Evolutionary conservation across 2,888 invertebrate species (phyloP).

Genomic region (Orthosia incerta): DNA sequence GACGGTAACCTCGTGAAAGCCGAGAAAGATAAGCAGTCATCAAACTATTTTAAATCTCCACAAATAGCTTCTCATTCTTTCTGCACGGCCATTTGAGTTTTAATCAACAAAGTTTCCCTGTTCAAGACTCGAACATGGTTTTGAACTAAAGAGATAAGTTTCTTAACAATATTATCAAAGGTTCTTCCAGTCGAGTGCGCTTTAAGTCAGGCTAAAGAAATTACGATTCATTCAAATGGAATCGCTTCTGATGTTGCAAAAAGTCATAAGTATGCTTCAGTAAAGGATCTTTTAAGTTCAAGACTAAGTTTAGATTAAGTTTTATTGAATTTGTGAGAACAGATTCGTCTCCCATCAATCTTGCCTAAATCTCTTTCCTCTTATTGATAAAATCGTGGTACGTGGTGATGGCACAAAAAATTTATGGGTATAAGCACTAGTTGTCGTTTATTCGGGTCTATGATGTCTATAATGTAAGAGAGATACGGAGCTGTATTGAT

Average conservation of each 20-base stretch:
- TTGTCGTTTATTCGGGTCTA: no score
- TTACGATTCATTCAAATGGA: conserved; percentile 46
- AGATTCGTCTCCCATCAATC: conserved; percentile 6
- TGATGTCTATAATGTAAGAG: no score
- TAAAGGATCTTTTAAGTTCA: conserved; percentile 7
- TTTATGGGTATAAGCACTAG: no score
- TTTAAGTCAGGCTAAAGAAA: conserved; percentile 28
- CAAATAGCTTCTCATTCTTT: neutral
- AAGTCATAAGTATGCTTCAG: conserved; percentile 29
- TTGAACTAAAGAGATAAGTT: conserved; percentile 45
- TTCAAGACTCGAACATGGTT: conserved; percentile 34
- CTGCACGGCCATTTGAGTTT: conserved; percentile 4
- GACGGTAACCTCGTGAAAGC: no score
- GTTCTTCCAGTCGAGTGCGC: conserved; percentile 30
- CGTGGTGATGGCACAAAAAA: no score
- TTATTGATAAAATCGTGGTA: neutral
- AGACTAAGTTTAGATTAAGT: conserved; percentile 21
- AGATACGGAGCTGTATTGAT: no score
- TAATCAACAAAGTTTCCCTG: conserved; percentile 37
- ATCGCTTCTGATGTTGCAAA: conserved; percentile 32
- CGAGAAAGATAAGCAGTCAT: no score
- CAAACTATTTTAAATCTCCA: neutral
- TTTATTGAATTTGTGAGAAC: conserved; percentile 28
- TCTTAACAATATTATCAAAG: conserved; percentile 36
- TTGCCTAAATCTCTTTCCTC: neutral